Evolutionary conservation across 2,113 vertebrate genomes (phyloP), one percentile per base, ranked within the genome.

Genomic region (Marmota monax): DNA sequence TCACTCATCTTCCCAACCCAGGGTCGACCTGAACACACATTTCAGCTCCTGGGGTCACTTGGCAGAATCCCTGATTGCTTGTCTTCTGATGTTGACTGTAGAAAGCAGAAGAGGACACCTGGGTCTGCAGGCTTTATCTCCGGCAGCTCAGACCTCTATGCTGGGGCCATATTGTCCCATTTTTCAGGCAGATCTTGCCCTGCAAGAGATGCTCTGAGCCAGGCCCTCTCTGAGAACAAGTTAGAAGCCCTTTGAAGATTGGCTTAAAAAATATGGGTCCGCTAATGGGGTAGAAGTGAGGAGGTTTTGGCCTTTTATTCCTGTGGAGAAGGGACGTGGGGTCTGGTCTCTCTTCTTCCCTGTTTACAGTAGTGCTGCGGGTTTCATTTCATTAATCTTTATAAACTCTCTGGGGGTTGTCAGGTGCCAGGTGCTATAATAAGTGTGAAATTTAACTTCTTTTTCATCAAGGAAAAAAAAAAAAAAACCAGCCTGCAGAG

Each of bases 401-500:
- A 84, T 84, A 88, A 86, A 92, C 72, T 97, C 89, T 95, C 96
- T 96, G 67, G 92, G 91, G 94, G 77, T 78, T 96, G 56, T 96
- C 92, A 95, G 97, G 84, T 92, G 78, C 77, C 96, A 96, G 94
- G 86, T 96, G 92, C 80, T 96, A 90, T 97, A 97, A 97, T 97
- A 97, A 97, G 95, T 97, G 97, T 97, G 97, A 97, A 97, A 97
- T 95, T 96, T 96, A 97, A 97, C 92, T 94, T 92, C 78, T 78
- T 96, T 97, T 96, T 97, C 74, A 96, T 91, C 17, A 90, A 94
- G 88, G 78, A 83, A 96, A 96, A 94, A 96, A 97, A 88, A 42
- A 72, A 88, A 80, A 93, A 94, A 93, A 51, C 51, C 82, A 88
- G 70, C 76, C 90, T 0, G 0, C 90, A 95, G 96, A 97, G 94